phyloP scores from a whole-genome alignment of 1,140 invertebrate species.

The Formica selysi region DNA sequence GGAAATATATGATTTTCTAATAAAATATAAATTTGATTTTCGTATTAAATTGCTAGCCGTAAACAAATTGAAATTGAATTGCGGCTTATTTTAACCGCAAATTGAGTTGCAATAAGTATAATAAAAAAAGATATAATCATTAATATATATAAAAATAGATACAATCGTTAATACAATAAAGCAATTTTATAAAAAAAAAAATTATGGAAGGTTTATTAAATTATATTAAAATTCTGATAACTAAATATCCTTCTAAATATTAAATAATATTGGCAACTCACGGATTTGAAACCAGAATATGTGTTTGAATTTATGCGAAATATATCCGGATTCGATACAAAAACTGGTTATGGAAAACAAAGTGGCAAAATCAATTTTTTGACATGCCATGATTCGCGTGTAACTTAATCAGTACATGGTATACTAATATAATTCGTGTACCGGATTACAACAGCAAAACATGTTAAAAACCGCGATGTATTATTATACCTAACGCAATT shows the following conservation, averaged over 20 bases:
- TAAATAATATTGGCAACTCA: not conserved
- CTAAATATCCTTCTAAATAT: conserved; percentile 13
- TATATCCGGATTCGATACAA: not conserved
- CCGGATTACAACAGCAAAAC: conserved; percentile 15
- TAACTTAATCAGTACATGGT: conserved; percentile 39
- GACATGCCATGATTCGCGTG: not conserved
- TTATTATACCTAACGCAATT: conserved; percentile 51
- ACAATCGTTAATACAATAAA: too few relatives aligned
- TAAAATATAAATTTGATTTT: too few relatives aligned
- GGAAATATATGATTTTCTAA: too few relatives aligned
- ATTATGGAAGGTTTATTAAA: not conserved
- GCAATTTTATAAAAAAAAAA: not conserved
- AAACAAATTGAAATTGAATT: too few relatives aligned
- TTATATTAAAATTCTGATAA: not conserved
- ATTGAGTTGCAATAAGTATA: too few relatives aligned
- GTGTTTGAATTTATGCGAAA: not conserved
- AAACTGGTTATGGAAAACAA: conserved; percentile 24
- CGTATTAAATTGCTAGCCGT: too few relatives aligned
- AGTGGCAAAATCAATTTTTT: conserved; percentile 39
- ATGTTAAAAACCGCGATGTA: conserved; percentile 45
- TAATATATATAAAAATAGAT: too few relatives aligned
- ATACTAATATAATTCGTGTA: conserved; percentile 28
- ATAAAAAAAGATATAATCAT: too few relatives aligned
- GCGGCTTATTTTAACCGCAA: too few relatives aligned
- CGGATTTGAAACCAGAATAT: not conserved